Conservation (phyloP, 2,113 vertebrate genomes). For the Sapajus apella region DNA sequence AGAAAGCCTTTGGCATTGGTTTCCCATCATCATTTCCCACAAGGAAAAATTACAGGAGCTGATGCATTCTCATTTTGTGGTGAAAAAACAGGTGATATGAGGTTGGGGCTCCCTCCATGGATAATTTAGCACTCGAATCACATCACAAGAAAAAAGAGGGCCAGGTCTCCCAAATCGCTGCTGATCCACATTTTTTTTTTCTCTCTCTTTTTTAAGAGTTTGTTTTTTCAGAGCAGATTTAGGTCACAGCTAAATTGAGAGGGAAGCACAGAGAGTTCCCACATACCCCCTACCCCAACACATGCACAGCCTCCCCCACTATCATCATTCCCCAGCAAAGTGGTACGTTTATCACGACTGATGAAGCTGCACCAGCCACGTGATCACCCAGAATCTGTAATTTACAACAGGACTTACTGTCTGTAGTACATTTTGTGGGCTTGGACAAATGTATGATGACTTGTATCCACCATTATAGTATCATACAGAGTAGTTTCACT, state of each 20-base stretch:
- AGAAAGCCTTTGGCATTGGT: neutral
- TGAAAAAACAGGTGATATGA: slow-evolving; percentile 31
- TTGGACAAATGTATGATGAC: neutral
- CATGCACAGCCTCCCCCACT: neutral
- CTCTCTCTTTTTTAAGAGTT: neutral
- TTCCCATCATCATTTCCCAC: neutral
- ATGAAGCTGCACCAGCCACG: neutral
- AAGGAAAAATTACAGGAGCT: neutral
- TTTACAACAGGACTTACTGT: neutral
- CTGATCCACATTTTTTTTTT: slow-evolving; percentile 59
- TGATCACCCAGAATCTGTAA: neutral
- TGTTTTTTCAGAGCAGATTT: neutral
- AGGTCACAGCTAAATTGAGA: neutral
- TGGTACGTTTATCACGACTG: neutral
- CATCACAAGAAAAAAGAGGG: slow-evolving; percentile 87
- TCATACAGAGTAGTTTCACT: neutral
- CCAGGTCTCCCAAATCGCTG: slow-evolving; percentile 89
- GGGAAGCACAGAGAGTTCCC: neutral
- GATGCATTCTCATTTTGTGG: neutral
- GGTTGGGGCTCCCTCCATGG: slow-evolving; percentile 88
- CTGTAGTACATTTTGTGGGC: neutral
- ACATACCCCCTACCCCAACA: neutral
- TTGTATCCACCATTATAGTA: neutral
- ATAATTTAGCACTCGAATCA: slow-evolving; percentile 85
- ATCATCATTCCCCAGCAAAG: neutral